Evolutionary conservation across 1,140 invertebrate species (phyloP).

Genomic region (Nomia melanderi): DNA sequence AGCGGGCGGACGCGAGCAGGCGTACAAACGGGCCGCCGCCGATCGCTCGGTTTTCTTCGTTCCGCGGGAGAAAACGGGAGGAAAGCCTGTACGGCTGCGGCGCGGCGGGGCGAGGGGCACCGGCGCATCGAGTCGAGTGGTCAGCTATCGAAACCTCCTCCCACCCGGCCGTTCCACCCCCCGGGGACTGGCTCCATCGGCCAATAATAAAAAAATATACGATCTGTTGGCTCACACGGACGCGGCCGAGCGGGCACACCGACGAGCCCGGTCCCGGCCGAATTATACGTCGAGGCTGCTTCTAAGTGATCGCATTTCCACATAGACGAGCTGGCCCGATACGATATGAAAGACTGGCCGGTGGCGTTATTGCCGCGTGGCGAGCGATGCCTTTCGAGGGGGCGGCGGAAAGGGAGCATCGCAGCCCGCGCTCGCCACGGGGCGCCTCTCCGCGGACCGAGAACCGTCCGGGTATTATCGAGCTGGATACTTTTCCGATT

Average conservation of each 20-base stretch:
- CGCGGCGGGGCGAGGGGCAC: background rate
- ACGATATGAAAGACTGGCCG: constrained; percentile 73
- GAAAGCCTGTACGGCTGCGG: background rate
- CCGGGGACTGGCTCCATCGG: constrained; percentile 61
- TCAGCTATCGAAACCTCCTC: constrained; percentile 77
- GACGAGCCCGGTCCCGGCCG: constrained; percentile 55
- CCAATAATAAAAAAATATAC: constrained; percentile 80
- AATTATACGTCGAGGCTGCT: constrained; percentile 78
- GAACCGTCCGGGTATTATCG: constrained; percentile 58
- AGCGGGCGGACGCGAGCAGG: constrained; percentile 34
- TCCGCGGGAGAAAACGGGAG: constrained; percentile 19
- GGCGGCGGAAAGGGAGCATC: constrained; percentile 27
- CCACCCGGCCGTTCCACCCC: constrained; percentile 40
- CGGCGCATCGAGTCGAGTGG: constrained; percentile 72
- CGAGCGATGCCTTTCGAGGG: constrained; percentile 10
- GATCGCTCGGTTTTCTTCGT: constrained; percentile 47
- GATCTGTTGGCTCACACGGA: constrained; percentile 65
- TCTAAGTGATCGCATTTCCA: constrained; percentile 81
- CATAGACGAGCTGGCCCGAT: constrained; percentile 79
- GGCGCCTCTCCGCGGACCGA: constrained; percentile 40
- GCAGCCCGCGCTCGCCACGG: constrained; percentile 34
- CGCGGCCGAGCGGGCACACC: constrained; percentile 52
- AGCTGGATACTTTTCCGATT: constrained; percentile 65
- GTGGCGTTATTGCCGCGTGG: constrained; percentile 63
- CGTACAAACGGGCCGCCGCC: constrained; percentile 45